phyloP scores from a whole-genome alignment of 2,797 vertebrate species.

The Sebastolobus altivelis region DNA sequence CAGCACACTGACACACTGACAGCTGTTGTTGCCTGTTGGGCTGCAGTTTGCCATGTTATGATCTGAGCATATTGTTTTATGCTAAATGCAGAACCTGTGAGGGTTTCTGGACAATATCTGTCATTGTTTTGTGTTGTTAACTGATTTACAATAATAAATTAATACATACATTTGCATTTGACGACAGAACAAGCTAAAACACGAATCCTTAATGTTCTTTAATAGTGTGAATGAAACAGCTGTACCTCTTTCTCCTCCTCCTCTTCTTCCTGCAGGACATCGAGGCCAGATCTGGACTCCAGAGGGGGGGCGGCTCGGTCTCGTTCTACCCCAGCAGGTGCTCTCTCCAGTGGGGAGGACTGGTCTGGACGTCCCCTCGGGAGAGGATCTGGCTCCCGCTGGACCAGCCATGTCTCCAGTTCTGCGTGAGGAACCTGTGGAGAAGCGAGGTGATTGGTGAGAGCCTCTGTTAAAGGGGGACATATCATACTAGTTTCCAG shows the following conservation, averaged over 20 bases:
- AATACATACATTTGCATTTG: background rate
- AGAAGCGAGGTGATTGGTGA: background rate
- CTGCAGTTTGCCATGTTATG: too few species aligned
- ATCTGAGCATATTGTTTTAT: too few species aligned
- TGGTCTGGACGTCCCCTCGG: conserved; percentile 75
- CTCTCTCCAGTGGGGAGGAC: conserved; percentile 78
- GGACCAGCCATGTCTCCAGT: conserved; percentile 92
- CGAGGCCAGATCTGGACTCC: conserved; percentile 58
- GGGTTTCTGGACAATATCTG: too few species aligned
- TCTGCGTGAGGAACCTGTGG: conserved; percentile 88
- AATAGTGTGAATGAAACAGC: background rate
- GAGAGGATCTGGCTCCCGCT: conserved; percentile 87
- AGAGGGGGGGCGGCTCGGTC: conserved; percentile 57
- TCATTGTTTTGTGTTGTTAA: too few species aligned
- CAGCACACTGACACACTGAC: too few species aligned
- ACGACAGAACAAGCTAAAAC: background rate
- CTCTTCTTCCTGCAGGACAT: conserved; percentile 60
- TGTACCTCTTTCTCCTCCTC: conserved; percentile 87
- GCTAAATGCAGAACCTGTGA: too few species aligned
- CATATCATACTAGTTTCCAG: background rate
- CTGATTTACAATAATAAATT: too few species aligned
- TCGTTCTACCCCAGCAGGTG: conserved; percentile 76
- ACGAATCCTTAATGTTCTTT: background rate
- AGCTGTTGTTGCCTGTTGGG: too few species aligned
- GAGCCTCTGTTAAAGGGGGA: background rate